phyloP scores from a whole-genome alignment of 2,797 vertebrate species.

The Acanthurus leucopareius region DNA sequence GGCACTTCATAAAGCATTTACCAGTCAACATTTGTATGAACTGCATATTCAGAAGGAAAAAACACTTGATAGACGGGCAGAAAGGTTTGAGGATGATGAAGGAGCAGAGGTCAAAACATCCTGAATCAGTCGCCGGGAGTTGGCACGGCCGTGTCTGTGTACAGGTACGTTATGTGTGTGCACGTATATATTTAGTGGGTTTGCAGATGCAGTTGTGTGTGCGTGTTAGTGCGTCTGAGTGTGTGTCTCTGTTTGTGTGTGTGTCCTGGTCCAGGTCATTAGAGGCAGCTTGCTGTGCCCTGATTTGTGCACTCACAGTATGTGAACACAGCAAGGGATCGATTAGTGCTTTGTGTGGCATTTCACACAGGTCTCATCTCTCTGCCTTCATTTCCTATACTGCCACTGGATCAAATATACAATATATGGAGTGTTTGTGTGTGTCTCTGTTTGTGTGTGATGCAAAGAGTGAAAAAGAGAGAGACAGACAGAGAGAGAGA shows the following conservation, averaged over 20 bases:
- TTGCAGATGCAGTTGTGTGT: conserved; percentile 14
- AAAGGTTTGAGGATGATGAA: conserved; percentile 42
- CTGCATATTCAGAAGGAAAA: conserved; percentile 58
- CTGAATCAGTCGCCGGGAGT: conserved; percentile 23
- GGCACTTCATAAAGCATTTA: conserved; percentile 80
- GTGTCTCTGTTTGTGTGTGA: background rate
- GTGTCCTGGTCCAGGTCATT: conserved; percentile 75
- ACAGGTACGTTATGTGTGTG: conserved; percentile 28
- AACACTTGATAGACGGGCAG: conserved; percentile 33
- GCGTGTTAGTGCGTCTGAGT: conserved; percentile 35
- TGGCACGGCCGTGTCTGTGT: conserved; percentile 23
- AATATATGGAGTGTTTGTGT: conserved; percentile 22
- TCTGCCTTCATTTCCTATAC: conserved; percentile 63
- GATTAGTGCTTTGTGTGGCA: conserved; percentile 83
- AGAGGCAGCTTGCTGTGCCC: conserved; percentile 82
- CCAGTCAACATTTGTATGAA: conserved; percentile 60
- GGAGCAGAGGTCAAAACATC: conserved; percentile 59
- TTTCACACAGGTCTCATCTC: conserved; percentile 77
- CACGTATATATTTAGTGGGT: conserved; percentile 37
- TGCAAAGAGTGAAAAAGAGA: conserved; percentile 4
- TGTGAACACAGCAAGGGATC: conserved; percentile 81
- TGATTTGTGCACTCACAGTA: conserved; percentile 84
- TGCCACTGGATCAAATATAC: conserved; percentile 60
- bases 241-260: conserved; percentile 44
- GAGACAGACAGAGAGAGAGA: background rate